Percentiles rank a stretch among this genome's conserved stretches.
phyloP scores from a whole-genome alignment of 1,140 invertebrate species.

The Cyrtorhinus lividipennis region DNA sequence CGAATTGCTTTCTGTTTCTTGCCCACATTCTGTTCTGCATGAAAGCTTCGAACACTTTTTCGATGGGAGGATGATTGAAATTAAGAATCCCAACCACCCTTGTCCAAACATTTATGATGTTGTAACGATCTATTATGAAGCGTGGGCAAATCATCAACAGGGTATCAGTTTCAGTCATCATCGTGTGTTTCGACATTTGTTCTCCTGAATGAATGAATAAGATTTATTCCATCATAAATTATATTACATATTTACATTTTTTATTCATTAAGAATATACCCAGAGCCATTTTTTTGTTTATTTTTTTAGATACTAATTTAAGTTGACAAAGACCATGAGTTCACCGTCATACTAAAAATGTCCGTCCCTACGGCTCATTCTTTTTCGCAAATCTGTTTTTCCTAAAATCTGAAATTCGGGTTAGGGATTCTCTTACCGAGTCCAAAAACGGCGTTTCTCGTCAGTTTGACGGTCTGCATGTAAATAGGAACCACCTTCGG shows the following conservation, averaged over 20 bases:
- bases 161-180: background rate
- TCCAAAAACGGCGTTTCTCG: slow-evolving; percentile 5
- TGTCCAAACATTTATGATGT: slow-evolving; percentile 1
- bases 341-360: too few species aligned
- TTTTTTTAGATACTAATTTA: too few species aligned
- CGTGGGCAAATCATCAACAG: background rate
- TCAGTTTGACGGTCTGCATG: slow-evolving; percentile 10
- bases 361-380: too few species aligned
- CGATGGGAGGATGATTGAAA: background rate
- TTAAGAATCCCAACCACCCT: background rate
- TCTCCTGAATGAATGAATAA: too few species aligned
- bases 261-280: too few species aligned
- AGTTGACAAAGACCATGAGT: too few species aligned
- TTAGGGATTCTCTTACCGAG: background rate
- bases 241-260: too few species aligned
- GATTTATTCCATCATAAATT: too few species aligned
- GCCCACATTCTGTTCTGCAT: background rate
- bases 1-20: background rate
- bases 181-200: background rate
- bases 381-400: background rate
- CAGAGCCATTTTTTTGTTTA: too few species aligned
- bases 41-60: slow-evolving; percentile 11
- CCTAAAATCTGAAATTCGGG: background rate
- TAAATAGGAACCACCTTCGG: background rate
- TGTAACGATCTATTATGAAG: background rate